Evolutionary conservation across 2,797 vertebrate genomes (phyloP).

Genomic region (Myiotriccus ornatus): DNA sequence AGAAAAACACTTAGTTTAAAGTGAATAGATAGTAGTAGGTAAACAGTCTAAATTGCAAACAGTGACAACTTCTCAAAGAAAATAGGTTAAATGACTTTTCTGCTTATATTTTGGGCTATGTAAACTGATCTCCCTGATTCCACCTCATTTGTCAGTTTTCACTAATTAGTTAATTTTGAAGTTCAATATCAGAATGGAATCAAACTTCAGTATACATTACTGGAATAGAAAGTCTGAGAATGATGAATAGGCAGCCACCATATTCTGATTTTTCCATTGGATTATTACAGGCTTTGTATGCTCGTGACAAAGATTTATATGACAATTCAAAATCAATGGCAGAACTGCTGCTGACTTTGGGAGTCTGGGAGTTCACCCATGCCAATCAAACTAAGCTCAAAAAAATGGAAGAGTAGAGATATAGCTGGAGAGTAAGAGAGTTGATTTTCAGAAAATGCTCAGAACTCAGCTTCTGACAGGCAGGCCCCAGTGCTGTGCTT

Average conservation of each 20-base stretch:
- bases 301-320: neutral
- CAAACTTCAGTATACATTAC: neutral
- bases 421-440: neutral
- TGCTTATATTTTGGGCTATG: neutral
- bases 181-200: neutral
- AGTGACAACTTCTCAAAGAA: neutral
- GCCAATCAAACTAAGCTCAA: neutral
- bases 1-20: slow-evolving; percentile 13
- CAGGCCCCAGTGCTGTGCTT: neutral
- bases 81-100: neutral
- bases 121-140: neutral
- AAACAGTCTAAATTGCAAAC: slow-evolving; percentile 18
- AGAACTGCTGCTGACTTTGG: neutral
- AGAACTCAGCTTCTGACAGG: neutral
- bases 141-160: neutral
- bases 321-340: slow-evolving; percentile 7
- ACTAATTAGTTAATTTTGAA: neutral
- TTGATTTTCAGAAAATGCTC: neutral
- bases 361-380: neutral
- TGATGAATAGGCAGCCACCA: neutral
- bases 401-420: neutral
- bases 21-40: neutral
- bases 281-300: neutral
- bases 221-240: neutral
- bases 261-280: neutral